Evolutionary conservation across 2,888 invertebrate genomes (phyloP).

Genomic region (Nomada fucata): DNA sequence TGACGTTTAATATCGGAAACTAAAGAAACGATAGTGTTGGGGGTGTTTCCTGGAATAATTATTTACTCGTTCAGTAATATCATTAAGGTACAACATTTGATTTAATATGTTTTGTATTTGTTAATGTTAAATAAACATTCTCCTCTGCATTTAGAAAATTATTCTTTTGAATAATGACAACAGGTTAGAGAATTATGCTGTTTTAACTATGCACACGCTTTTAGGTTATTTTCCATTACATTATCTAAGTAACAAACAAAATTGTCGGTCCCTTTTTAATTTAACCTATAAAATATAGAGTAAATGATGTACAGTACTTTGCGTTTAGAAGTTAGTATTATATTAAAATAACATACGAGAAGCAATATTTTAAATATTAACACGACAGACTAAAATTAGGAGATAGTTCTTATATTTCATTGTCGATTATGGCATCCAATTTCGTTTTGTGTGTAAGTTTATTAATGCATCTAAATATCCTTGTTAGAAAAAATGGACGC

Average conservation of each 20-base stretch:
- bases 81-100: slow-evolving; percentile 29
- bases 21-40: slow-evolving; percentile 30
- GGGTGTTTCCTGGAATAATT: slow-evolving; percentile 50
- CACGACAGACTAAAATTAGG: neutral
- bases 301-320: neutral
- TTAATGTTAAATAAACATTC: slow-evolving; percentile 10
- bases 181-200: neutral
- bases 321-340: neutral
- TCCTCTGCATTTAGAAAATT: neutral
- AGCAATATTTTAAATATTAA: neutral
- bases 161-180: neutral
- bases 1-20: slow-evolving; percentile 60
- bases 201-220: slow-evolving; percentile 22
- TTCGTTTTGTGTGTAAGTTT: neutral
- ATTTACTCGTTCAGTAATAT: slow-evolving; percentile 34
- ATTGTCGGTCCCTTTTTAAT: slow-evolving; percentile 4
- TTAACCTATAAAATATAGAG: slow-evolving; percentile 20
- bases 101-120: neutral
- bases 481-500: slow-evolving; percentile 87
- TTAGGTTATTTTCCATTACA: slow-evolving; percentile 36
- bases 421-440: neutral
- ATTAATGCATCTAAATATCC: neutral
- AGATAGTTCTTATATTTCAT: neutral
- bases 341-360: slow-evolving; percentile 5
- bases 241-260: slow-evolving; percentile 1